Conservation (phyloP, 2,888 invertebrate species). For the Perdita meconis region DNA sequence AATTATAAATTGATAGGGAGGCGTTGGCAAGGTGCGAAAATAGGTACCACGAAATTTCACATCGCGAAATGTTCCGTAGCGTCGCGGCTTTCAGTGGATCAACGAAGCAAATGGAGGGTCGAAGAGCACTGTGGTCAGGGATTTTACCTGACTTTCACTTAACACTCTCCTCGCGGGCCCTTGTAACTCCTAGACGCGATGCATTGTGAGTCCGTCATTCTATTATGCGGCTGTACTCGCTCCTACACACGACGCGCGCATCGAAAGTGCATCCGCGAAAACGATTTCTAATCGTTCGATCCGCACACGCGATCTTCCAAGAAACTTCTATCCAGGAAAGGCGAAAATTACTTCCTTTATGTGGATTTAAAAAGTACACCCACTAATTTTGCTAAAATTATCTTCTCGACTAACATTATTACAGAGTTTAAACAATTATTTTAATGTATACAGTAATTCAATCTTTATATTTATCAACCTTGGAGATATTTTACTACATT, state of each 20-base stretch:
- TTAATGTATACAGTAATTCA: too few species aligned
- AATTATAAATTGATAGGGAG: conserved; percentile 4
- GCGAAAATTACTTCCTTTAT: not conserved
- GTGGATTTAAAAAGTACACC: not conserved
- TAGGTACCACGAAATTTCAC: conserved; percentile 44
- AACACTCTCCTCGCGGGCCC: conserved; percentile 69
- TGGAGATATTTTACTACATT: too few species aligned
- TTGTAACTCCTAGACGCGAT: conserved; percentile 59
- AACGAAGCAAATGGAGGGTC: conserved; percentile 70
- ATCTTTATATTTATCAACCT: too few species aligned
- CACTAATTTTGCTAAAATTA: too few species aligned
- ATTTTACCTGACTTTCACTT: conserved; percentile 74
- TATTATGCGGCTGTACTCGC: conserved; percentile 57
- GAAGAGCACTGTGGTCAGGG: conserved; percentile 74
- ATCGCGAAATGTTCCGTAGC: conserved; percentile 54
- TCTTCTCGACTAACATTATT: too few species aligned
- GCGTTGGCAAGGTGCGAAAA: conserved; percentile 32
- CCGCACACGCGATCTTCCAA: conserved; percentile 17
- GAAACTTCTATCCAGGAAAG: not conserved
- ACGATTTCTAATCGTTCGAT: conserved; percentile 50
- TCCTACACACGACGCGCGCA: conserved; percentile 35
- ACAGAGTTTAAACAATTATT: too few species aligned
- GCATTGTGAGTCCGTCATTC: conserved; percentile 64
- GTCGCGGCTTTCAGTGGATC: conserved; percentile 58
- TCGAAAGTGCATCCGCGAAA: conserved; percentile 48